Conservation (phyloP, 2,797 vertebrate species). For the Huso huso region DNA sequence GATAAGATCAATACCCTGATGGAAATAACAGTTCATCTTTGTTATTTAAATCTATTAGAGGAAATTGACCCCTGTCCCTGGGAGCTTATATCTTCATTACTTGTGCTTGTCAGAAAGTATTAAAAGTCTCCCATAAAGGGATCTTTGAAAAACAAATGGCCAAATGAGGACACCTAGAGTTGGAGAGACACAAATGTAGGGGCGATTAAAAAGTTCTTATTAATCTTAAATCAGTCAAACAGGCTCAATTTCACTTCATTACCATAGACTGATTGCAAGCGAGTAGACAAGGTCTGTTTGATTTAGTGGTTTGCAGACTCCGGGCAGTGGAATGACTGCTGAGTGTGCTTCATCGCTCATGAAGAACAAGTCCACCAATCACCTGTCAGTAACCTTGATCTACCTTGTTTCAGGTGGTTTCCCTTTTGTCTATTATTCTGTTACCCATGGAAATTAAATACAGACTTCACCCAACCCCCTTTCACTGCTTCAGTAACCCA, state of each 20-base stretch:
- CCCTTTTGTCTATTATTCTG: constrained; percentile 68
- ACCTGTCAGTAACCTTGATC: constrained; percentile 63
- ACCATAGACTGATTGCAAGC: constrained; percentile 17
- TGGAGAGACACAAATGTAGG: neutral
- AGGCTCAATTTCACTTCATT: constrained; percentile 27
- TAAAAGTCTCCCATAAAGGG: constrained; percentile 5
- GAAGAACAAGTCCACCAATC: constrained; percentile 63
- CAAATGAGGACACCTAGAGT: constrained; percentile 19
- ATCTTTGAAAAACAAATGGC: neutral
- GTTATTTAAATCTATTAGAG: constrained; percentile 4
- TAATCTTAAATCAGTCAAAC: constrained; percentile 22
- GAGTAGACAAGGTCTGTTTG: constrained; percentile 18
- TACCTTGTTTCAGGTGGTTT: constrained; percentile 75
- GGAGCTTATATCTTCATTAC: constrained; percentile 4
- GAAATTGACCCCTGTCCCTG: constrained; percentile 2
- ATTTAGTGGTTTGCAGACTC: constrained; percentile 46
- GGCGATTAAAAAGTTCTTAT: constrained; percentile 8
- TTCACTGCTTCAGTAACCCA: constrained; percentile 67
- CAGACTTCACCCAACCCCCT: constrained; percentile 43
- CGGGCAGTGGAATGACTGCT: constrained; percentile 29
- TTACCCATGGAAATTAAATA: constrained; percentile 72
- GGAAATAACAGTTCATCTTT: neutral
- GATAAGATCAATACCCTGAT: constrained; percentile 2
- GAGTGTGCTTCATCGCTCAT: constrained; percentile 38
- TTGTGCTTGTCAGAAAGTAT: constrained; percentile 9